Evolutionary conservation across 2,113 vertebrate species (phyloP).

Genomic region (Melanotaenia duboulayi): DNA sequence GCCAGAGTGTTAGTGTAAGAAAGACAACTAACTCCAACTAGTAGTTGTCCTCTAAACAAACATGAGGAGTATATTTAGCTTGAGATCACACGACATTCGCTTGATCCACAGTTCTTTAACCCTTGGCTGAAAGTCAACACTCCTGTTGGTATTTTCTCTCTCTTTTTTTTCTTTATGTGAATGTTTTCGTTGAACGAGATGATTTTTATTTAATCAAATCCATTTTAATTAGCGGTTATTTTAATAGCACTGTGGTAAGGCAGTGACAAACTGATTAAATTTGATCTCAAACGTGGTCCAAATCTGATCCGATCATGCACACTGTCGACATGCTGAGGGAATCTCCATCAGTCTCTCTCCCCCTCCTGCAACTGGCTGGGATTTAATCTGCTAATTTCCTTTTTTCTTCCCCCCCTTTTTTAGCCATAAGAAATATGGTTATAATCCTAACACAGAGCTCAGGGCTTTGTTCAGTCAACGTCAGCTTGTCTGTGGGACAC

Average conservation of each 20-base stretch:
- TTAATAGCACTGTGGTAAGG: constrained; percentile 38
- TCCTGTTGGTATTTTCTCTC: constrained; percentile 6
- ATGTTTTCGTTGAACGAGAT: constrained; percentile 3
- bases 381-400: constrained; percentile 14
- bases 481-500: constrained; percentile 50
- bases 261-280: constrained; percentile 44
- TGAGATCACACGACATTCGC: constrained; percentile 38
- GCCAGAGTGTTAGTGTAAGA: constrained; percentile 48
- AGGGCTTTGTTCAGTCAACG: constrained; percentile 39
- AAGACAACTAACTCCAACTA: constrained; percentile 20
- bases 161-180: constrained; percentile 7
- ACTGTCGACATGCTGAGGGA: constrained; percentile 7
- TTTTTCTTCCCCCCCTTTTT: neutral
- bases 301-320: constrained; percentile 40
- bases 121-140: constrained; percentile 31
- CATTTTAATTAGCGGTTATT: constrained; percentile 16
- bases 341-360: constrained; percentile 21
- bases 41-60: constrained; percentile 16
- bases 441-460: constrained; percentile 29
- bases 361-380: constrained; percentile 38
- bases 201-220: constrained; percentile 23
- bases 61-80: constrained; percentile 36
- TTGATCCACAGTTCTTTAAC: constrained; percentile 31
- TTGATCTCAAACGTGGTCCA: constrained; percentile 28
- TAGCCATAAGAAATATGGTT: constrained; percentile 34